These are phyloP conservation scores for Chaetorhynchus papuensis DNA, from an alignment of 2,113 vertebrate species.

Conservation along the genomic window DNA sequence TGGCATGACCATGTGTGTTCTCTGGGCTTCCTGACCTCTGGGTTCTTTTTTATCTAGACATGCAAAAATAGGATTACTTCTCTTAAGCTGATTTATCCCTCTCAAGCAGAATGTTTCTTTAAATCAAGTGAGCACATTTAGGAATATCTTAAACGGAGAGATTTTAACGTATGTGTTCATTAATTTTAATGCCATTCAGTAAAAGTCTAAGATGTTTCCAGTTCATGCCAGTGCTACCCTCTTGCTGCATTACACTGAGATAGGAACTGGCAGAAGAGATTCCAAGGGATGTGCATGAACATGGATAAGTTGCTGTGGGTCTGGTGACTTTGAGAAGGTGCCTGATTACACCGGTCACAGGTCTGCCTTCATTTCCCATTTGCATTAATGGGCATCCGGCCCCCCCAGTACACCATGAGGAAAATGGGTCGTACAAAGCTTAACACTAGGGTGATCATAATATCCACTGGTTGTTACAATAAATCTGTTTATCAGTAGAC, in stretches of 20 bases:
- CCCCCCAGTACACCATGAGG: background rate
- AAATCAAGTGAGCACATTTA: background rate
- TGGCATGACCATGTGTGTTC: background rate
- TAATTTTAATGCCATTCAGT: background rate
- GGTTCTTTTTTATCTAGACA: background rate
- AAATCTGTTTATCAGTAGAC: slow-evolving; percentile 50
- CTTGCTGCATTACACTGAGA: background rate
- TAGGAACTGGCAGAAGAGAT: background rate
- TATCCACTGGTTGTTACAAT: background rate
- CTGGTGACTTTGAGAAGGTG: background rate
- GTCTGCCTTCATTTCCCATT: background rate
- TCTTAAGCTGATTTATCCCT: background rate
- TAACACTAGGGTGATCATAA: background rate
- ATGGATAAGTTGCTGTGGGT: background rate
- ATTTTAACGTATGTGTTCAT: background rate
- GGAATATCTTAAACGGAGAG: background rate
- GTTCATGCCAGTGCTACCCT: background rate
- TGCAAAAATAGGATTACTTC: background rate
- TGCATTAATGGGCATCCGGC: background rate
- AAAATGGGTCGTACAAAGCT: background rate
- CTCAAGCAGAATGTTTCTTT: background rate
- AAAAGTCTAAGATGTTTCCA: background rate
- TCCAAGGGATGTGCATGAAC: background rate
- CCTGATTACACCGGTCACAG: background rate
- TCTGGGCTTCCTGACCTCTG: background rate